These are phyloP conservation scores for Ophion ventricosus DNA, from an alignment of 2,888 invertebrate genomes.

Conservation along the genomic window DNA sequence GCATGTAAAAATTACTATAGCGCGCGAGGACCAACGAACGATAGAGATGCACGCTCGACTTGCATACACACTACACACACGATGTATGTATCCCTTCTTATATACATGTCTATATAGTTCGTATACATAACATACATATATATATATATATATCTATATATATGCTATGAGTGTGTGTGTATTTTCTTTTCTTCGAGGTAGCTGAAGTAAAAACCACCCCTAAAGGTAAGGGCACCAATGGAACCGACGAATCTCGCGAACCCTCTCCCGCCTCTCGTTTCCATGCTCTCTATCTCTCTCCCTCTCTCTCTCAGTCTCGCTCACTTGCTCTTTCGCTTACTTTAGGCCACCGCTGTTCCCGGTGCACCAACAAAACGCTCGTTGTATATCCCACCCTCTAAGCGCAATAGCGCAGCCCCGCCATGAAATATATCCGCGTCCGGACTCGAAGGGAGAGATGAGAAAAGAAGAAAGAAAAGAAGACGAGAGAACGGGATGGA, in stretches of 20 bases:
- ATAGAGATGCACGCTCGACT: conserved; percentile 38
- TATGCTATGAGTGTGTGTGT: conserved; percentile 42
- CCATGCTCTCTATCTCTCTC: conserved; percentile 30
- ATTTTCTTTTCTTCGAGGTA: conserved; percentile 78
- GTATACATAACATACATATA: conserved; percentile 20
- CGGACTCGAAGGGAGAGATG: conserved; percentile 55
- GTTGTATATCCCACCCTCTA: conserved; percentile 55
- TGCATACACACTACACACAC: conserved; percentile 3
- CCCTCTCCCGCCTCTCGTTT: conserved; percentile 63
- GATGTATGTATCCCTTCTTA: conserved; percentile 70
- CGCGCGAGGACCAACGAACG: conserved; percentile 48
- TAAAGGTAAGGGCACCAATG: conserved; percentile 79
- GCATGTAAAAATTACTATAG: conserved; percentile 51
- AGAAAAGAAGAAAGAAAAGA: conserved; percentile 23
- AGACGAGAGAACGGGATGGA: background rate
- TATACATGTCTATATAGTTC: conserved; percentile 27
- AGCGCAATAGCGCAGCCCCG: conserved; percentile 55
- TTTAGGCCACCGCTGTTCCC: conserved; percentile 39
- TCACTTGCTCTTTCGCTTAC: conserved; percentile 50
- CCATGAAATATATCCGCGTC: conserved; percentile 61
- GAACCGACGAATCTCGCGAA: conserved; percentile 72
- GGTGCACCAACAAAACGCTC: conserved; percentile 57
- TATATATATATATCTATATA: too few relatives aligned
- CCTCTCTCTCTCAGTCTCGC: conserved; percentile 25
- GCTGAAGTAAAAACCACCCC: conserved; percentile 81